These are phyloP conservation scores for Andrena praecox DNA, from an alignment of 2,888 invertebrate genomes.

Conservation along the genomic window DNA sequence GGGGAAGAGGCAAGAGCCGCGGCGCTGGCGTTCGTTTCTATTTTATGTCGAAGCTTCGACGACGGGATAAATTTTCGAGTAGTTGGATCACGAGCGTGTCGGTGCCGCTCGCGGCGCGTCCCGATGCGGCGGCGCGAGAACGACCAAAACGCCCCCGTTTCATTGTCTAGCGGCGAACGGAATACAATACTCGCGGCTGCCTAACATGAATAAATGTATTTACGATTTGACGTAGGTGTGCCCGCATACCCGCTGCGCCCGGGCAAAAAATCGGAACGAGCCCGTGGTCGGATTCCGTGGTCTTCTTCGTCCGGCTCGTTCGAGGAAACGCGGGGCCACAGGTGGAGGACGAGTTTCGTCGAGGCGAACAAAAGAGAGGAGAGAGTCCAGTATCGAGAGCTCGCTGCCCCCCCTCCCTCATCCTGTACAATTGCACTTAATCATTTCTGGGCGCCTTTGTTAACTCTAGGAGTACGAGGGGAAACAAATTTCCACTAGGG, in stretches of 20 bases:
- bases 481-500: not conserved
- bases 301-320: conserved; percentile 50
- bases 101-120: conserved; percentile 22
- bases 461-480: not conserved
- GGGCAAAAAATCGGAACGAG: conserved; percentile 73
- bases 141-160: conserved; percentile 82
- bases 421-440: conserved; percentile 59
- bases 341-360: conserved; percentile 70
- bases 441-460: conserved; percentile 27
- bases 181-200: conserved; percentile 83
- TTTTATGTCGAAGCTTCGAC: conserved; percentile 8
- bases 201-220: conserved; percentile 84
- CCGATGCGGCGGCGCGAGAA: conserved; percentile 70
- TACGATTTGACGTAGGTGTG: conserved; percentile 82
- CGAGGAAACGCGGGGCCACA: conserved; percentile 63
- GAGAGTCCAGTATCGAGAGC: conserved; percentile 48
- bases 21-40: conserved; percentile 1
- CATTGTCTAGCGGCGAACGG: conserved; percentile 81
- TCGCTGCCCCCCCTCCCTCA: conserved; percentile 50
- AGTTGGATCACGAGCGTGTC: conserved; percentile 46
- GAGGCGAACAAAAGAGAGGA: conserved; percentile 41
- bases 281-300: conserved; percentile 69
- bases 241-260: conserved; percentile 70
- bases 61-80: conserved; percentile 56
- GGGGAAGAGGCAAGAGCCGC: not conserved